These are phyloP conservation scores for Kryphioiulus occultus DNA, from an alignment of 2,888 invertebrate genomes.

Conservation along the genomic window DNA sequence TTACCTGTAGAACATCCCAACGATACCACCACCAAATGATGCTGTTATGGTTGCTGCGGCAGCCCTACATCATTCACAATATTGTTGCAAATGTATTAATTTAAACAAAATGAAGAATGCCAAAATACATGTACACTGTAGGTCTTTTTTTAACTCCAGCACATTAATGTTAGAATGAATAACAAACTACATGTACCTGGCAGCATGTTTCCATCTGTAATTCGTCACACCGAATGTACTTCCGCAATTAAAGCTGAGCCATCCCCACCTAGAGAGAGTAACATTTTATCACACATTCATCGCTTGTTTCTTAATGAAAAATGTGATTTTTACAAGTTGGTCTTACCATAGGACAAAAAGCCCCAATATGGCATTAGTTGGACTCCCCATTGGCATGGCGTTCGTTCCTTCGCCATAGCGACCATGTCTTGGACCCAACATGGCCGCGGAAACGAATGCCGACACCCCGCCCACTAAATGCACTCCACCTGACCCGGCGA, in stretches of 20 bases:
- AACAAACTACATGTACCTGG: conserved; percentile 57
- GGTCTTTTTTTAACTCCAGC: background rate
- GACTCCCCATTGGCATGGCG: conserved; percentile 82
- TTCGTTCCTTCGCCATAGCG: conserved; percentile 74
- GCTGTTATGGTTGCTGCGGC: conserved; percentile 57
- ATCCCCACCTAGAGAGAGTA: conserved; percentile 75
- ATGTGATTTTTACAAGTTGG: too few species aligned
- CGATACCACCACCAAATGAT: conserved; percentile 59
- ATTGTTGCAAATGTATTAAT: background rate
- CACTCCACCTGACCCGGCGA: conserved; percentile 88
- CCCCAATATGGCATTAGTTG: conserved; percentile 90
- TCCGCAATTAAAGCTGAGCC: conserved; percentile 95
- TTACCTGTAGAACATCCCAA: conserved; percentile 58
- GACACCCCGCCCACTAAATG: conserved; percentile 81
- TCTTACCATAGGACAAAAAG: conserved; percentile 83
- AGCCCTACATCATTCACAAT: conserved; percentile 20
- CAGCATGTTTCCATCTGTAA: conserved; percentile 87
- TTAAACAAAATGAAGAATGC: background rate
- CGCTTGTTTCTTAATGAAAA: too few species aligned
- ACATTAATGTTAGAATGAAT: background rate
- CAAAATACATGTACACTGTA: background rate
- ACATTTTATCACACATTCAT: background rate
- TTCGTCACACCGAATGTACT: conserved; percentile 74
- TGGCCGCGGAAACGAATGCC: conserved; percentile 85
- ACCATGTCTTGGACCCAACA: conserved; percentile 85